Evolutionary conservation across 2,888 invertebrate species (phyloP).

Genomic region (Saturnia pavonia): DNA sequence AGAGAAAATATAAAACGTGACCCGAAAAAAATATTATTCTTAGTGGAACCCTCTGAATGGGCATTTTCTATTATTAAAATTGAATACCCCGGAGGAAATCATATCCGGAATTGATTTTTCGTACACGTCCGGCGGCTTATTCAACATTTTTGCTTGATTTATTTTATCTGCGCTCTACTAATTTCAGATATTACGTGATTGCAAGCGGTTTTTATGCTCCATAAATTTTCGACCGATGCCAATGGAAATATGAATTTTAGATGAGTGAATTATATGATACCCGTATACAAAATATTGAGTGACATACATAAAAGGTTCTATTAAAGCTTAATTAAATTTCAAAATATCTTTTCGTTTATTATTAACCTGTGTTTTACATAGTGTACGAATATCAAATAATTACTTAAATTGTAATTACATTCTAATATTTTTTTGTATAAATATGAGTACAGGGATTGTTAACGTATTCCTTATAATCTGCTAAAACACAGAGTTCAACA

Average conservation of each 20-base stretch:
- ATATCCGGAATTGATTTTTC: slow-evolving; percentile 17
- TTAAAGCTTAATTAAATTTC: not conserved
- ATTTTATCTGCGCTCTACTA: slow-evolving; percentile 19
- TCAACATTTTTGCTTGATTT: slow-evolving; percentile 16
- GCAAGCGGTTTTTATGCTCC: slow-evolving; percentile 31
- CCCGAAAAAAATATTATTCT: slow-evolving; percentile 4
- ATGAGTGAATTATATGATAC: slow-evolving; percentile 29
- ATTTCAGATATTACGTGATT: slow-evolving; percentile 27
- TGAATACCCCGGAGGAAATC: slow-evolving; percentile 30
- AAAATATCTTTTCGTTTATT: not conserved
- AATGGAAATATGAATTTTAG: slow-evolving; percentile 35
- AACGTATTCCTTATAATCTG: not conserved
- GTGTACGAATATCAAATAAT: not conserved
- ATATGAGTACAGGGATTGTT: no score
- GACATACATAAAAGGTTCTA: not conserved
- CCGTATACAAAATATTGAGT: not conserved
- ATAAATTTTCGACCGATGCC: slow-evolving; percentile 36
- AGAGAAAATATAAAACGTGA: not conserved
- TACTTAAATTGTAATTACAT: not conserved
- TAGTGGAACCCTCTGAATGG: slow-evolving; percentile 14
- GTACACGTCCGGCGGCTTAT: slow-evolving; percentile 12
- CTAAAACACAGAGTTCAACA: not conserved
- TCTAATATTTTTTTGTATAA: no score
- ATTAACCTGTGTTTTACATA: not conserved
- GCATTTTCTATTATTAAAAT: slow-evolving; percentile 27